Conservation (phyloP, 2,888 invertebrate species). For the Cephalotes varians region DNA sequence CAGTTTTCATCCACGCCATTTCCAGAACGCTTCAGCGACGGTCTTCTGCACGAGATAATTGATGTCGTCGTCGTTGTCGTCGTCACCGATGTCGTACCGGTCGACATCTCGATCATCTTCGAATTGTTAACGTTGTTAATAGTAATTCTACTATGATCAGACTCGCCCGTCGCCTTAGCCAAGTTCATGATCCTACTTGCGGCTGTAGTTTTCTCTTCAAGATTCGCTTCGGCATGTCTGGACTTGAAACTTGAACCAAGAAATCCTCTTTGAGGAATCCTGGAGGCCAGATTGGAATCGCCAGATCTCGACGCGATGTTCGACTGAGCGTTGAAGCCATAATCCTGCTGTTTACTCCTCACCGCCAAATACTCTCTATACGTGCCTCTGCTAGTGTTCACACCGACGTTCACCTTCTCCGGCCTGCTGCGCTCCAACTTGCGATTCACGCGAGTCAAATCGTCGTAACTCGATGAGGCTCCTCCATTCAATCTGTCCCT, state of each 20-base stretch:
- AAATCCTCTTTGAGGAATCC: conserved; percentile 76
- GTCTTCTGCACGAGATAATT: conserved; percentile 68
- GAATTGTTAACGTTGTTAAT: conserved; percentile 14
- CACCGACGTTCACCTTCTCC: conserved; percentile 73
- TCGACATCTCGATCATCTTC: conserved; percentile 34
- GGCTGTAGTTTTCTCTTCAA: conserved; percentile 38
- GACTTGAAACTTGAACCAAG: conserved; percentile 69
- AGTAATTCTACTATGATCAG: conserved; percentile 53
- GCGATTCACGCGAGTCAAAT: conserved; percentile 74
- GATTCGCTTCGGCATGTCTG: conserved; percentile 49
- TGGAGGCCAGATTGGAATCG: conserved; percentile 71
- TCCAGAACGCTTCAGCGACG: conserved; percentile 78
- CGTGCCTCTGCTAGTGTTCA: conserved; percentile 75
- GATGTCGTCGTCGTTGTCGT: conserved; percentile 45
- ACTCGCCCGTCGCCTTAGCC: conserved; percentile 72
- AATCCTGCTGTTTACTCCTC: conserved; percentile 73
- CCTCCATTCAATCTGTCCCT: conserved; percentile 75
- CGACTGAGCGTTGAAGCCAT: conserved; percentile 68
- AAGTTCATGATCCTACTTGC: conserved; percentile 63
- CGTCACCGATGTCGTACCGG: conserved; percentile 48
- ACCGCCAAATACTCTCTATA: conserved; percentile 77
- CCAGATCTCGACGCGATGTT: conserved; percentile 60
- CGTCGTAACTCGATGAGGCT: conserved; percentile 80
- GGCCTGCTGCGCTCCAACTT: conserved; percentile 65
- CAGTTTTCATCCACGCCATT: conserved; percentile 68